Conservation (phyloP, 2,113 vertebrate genomes). For the Tetrao urogallus region DNA sequence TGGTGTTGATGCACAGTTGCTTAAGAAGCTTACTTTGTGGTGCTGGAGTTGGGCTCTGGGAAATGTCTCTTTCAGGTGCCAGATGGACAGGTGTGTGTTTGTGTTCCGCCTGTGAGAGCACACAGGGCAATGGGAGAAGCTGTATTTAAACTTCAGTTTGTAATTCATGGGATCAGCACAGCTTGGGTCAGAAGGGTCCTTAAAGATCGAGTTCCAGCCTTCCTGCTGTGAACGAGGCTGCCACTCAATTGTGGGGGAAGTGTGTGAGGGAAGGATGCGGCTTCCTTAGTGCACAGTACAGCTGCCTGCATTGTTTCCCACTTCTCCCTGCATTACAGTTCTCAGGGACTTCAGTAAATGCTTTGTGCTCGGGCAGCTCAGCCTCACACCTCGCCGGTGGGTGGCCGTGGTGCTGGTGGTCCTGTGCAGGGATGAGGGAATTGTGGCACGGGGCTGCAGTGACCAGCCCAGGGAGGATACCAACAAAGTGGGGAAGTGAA, state of each 20-base stretch:
- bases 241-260: too few relatives aligned
- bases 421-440: background rate
- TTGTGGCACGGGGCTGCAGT: background rate
- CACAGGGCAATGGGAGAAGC: too few relatives aligned
- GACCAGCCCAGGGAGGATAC: background rate
- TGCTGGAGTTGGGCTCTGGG: background rate
- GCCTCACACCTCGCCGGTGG: background rate
- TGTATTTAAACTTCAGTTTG: background rate
- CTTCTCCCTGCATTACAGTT: background rate
- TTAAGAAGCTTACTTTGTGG: accelerated
- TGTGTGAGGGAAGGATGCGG: accelerated
- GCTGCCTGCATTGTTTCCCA: accelerated
- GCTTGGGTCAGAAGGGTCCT: too few relatives aligned
- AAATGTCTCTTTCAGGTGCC: too few relatives aligned
- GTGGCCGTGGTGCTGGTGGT: background rate
- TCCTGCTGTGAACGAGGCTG: too few relatives aligned
- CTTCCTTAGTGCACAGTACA: background rate
- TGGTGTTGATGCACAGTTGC: background rate
- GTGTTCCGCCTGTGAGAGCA: too few relatives aligned
- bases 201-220: too few relatives aligned
- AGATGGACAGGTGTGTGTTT: too few relatives aligned
- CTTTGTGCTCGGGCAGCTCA: background rate
- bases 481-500: background rate
- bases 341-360: background rate
- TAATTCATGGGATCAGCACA: background rate